A percentile compares a stretch with the other conserved stretches of the same genome.
These are phyloP conservation scores for Calliopum simillimum DNA, from an alignment of 2,888 invertebrate species.

Conservation along the genomic window DNA sequence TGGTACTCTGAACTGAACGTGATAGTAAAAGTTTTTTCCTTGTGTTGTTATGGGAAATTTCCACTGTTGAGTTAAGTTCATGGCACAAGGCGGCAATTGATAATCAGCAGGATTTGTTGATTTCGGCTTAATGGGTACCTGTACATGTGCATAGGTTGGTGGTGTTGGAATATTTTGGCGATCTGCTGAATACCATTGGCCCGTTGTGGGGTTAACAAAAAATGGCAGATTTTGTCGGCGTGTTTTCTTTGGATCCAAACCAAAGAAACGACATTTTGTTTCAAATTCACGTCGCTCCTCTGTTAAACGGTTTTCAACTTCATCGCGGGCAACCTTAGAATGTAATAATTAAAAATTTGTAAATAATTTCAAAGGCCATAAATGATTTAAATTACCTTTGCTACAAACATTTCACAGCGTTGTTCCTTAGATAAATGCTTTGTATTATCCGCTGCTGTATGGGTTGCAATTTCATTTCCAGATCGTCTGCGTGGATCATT, in stretches of 20 bases:
- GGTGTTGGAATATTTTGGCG: constrained; percentile 59
- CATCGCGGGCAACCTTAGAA: constrained; percentile 62
- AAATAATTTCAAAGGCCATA: no score
- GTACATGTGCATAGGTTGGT: constrained; percentile 60
- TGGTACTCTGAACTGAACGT: constrained; percentile 79
- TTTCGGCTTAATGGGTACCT: constrained; percentile 53
- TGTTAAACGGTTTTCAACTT: constrained; percentile 63
- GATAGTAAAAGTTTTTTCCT: constrained; percentile 93
- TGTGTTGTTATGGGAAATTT: constrained; percentile 83
- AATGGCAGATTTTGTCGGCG: constrained; percentile 62
- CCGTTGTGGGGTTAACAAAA: constrained; percentile 63
- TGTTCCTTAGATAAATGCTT: constrained; percentile 62
- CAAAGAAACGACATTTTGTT: constrained; percentile 64
- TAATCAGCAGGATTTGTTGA: constrained; percentile 61
- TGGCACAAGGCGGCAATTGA: constrained; percentile 69
- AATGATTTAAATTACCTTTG: no score
- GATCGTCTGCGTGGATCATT: constrained; percentile 37
- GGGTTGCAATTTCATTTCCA: not conserved
- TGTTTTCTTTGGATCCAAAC: constrained; percentile 58
- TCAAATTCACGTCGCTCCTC: constrained; percentile 64
- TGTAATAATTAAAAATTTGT: not conserved
- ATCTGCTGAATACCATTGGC: constrained; percentile 64
- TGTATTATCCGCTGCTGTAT: constrained; percentile 35
- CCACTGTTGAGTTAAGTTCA: constrained; percentile 84
- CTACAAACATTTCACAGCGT: constrained; percentile 64